Conservation (phyloP, 2,888 invertebrate species). For the Drosophila affinis region DNA sequence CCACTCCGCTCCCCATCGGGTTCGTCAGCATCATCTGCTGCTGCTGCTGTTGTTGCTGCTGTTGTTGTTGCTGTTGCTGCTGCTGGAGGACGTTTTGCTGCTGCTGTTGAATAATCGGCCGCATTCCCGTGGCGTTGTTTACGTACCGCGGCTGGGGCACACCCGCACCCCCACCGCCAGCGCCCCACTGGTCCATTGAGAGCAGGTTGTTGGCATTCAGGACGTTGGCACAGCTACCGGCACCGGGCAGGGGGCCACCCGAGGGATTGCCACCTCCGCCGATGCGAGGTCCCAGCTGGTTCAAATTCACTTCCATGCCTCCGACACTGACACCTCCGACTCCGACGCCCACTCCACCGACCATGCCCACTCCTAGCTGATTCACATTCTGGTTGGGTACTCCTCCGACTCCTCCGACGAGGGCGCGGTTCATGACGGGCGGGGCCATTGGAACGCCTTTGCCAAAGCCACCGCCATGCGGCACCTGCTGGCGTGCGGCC, state of each 20-base stretch:
- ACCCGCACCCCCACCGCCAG: conserved; percentile 74
- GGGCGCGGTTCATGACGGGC: conserved; percentile 85
- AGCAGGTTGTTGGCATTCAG: conserved; percentile 84
- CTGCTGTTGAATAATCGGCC: conserved; percentile 84
- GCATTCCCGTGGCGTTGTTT: conserved; percentile 78
- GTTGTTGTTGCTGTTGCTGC: conserved; percentile 83
- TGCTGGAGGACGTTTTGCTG: conserved; percentile 73
- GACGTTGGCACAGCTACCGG: conserved; percentile 65
- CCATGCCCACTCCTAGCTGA: conserved; percentile 65
- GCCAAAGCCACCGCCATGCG: conserved; percentile 89
- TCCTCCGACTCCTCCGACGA: conserved; percentile 71
- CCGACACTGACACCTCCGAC: conserved; percentile 67
- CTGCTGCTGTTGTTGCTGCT: conserved; percentile 70
- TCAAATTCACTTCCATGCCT: conserved; percentile 32
- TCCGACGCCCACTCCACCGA: conserved; percentile 68
- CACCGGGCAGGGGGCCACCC: conserved; percentile 57
- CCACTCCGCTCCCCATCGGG: conserved; percentile 68
- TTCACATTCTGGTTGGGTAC: conserved; percentile 55
- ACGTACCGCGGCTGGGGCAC: conserved; percentile 81
- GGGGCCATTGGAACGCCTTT: conserved; percentile 86
- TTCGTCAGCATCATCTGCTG: conserved; percentile 54
- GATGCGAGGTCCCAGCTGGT: conserved; percentile 59
- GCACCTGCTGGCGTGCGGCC: conserved; percentile 94
- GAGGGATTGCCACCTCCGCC: conserved; percentile 53
- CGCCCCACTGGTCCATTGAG: conserved; percentile 86